Evolutionary conservation across 2,888 invertebrate genomes (phyloP).

Genomic region (Endomychus coccineus): DNA sequence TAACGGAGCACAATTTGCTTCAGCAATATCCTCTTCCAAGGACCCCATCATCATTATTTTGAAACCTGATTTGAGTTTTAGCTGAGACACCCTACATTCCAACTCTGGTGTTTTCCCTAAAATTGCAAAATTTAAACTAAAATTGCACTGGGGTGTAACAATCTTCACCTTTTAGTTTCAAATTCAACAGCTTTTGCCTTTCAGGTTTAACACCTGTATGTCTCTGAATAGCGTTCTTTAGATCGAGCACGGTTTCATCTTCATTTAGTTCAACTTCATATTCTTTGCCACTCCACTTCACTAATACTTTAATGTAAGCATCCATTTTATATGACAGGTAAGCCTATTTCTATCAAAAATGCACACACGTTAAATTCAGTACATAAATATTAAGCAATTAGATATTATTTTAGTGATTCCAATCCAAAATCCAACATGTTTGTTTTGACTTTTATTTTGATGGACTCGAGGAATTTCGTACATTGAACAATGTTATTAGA

Average conservation of each 20-base stretch:
- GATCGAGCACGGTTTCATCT: constrained; percentile 70
- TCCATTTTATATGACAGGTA: too few relatives aligned
- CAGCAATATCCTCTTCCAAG: constrained; percentile 82
- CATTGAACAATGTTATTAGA: too few relatives aligned
- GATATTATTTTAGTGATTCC: too few relatives aligned
- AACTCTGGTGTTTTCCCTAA: constrained; percentile 80
- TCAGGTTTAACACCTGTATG: constrained; percentile 88
- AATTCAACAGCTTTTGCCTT: constrained; percentile 86
- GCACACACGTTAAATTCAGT: too few relatives aligned
- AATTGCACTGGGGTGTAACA: too few relatives aligned
- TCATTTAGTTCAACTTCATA: constrained; percentile 70
- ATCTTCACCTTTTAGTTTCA: constrained; percentile 78
- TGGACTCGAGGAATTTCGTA: too few relatives aligned
- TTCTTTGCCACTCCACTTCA: constrained; percentile 94
- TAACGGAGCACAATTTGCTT: constrained; percentile 71
- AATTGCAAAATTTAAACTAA: not conserved
- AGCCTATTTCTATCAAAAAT: too few relatives aligned
- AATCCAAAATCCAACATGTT: too few relatives aligned
- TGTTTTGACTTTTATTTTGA: too few relatives aligned
- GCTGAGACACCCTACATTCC: constrained; percentile 62
- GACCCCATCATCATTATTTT: constrained; percentile 98
- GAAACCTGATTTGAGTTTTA: constrained; percentile 78
- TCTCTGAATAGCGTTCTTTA: constrained; percentile 79
- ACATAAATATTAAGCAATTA: too few relatives aligned
- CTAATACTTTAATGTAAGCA: constrained; percentile 50